Evolutionary conservation across 92 coral and sea anemone species (phyloP).

Genomic region (Umimayanthus chanpuru): DNA sequence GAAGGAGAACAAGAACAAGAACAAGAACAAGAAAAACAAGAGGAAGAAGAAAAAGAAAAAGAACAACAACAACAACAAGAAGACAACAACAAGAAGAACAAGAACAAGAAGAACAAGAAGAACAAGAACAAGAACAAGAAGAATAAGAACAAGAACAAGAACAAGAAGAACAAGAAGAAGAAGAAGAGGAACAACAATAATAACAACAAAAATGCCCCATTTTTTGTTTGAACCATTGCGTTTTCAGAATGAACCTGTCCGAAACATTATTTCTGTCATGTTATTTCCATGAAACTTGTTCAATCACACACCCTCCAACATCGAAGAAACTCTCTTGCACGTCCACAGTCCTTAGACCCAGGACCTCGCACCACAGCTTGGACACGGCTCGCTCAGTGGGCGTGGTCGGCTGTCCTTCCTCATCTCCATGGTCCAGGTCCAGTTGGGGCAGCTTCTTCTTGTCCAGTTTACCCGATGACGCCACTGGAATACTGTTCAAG

Average conservation of each 20-base stretch:
- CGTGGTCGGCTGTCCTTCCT: constrained; percentile 83
- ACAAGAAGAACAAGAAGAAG: not conserved
- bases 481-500: constrained; percentile 75
- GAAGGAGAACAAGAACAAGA: not conserved
- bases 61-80: not conserved
- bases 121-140: not conserved
- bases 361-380: constrained; percentile 75
- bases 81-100: not conserved
- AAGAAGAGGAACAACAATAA: not conserved
- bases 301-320: constrained; percentile 79
- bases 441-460: constrained; percentile 76
- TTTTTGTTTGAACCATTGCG: too few relatives aligned
- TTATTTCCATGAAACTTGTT: not conserved
- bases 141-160: not conserved
- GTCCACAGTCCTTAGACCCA: constrained; percentile 68
- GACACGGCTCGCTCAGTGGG: constrained; percentile 71
- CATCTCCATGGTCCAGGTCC: constrained; percentile 64
- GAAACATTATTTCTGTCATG: not conserved
- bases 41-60: not conserved
- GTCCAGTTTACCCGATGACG: constrained; percentile 82
- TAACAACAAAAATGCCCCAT: not conserved
- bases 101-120: not conserved
- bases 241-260: not conserved
- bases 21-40: not conserved
- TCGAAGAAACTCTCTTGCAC: constrained; percentile 90